These are phyloP conservation scores for Folsomia manolachei DNA, from an alignment of 2,888 invertebrate species.

Conservation along the genomic window DNA sequence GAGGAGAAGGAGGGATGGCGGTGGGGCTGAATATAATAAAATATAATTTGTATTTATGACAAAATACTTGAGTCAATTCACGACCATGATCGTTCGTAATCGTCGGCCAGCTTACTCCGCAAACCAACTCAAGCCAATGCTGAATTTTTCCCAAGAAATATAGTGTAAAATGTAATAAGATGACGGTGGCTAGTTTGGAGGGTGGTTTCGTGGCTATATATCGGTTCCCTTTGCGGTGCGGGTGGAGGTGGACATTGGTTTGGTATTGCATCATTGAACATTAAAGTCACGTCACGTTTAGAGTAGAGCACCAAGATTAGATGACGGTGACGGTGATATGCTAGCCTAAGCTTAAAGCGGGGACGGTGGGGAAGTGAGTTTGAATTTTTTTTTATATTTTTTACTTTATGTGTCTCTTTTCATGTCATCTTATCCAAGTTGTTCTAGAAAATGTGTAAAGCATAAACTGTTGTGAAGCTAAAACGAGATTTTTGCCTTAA, in stretches of 20 bases:
- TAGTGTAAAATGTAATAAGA: neutral
- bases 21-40: neutral
- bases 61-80: conserved; percentile 7
- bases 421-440: neutral
- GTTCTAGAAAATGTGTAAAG: neutral
- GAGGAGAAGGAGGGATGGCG: too few species aligned
- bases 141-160: neutral
- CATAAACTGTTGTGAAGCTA: neutral
- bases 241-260: neutral
- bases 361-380: neutral
- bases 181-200: neutral
- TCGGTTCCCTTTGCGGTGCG: neutral
- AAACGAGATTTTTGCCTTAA: too few species aligned
- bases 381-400: too few species aligned
- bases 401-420: neutral
- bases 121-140: neutral
- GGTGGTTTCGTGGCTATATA: neutral
- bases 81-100: neutral
- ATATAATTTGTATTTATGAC: conserved; percentile 10
- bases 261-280: too few species aligned
- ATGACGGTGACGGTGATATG: neutral
- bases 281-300: conserved; percentile 4
- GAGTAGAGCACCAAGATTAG: neutral
- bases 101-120: too few species aligned
- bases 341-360: too few species aligned